A percentile compares a stretch with the other conserved stretches of the same genome.
Conservation (phyloP, 2,797 vertebrate species). For the Hyperoplus immaculatus region DNA sequence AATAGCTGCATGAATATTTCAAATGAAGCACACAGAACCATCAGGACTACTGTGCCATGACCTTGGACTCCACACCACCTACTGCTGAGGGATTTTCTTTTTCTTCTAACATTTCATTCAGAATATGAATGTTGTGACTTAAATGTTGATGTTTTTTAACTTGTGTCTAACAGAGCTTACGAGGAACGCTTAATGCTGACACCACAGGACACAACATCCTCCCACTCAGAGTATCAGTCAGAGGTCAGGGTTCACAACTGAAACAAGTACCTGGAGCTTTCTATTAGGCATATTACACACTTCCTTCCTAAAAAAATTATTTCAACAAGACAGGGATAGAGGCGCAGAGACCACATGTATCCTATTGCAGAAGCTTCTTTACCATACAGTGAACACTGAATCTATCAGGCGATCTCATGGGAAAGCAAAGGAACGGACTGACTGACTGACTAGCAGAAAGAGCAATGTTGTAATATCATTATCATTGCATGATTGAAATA, state of each 20-base stretch:
- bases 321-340: not conserved
- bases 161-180: not conserved
- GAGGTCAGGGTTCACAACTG: constrained; percentile 23
- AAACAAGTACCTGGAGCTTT: constrained; percentile 9
- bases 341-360: not conserved
- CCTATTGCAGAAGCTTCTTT: not conserved
- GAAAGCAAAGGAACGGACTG: not conserved
- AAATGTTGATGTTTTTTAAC: not conserved
- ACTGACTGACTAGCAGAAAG: not conserved
- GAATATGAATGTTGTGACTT: constrained; percentile 8
- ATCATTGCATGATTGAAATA: not conserved
- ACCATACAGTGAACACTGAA: not conserved
- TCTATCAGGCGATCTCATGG: constrained; percentile 4
- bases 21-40: constrained; percentile 38
- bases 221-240: constrained; percentile 4
- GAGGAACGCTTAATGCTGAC: not conserved
- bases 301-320: not conserved
- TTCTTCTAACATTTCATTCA: constrained; percentile 3
- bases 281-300: constrained; percentile 29
- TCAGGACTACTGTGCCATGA: constrained; percentile 46
- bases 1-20: constrained; percentile 67
- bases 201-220: constrained; percentile 23
- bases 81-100: not conserved
- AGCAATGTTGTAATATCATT: not conserved
- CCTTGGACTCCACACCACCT: constrained; percentile 48